Evolutionary conservation across 2,797 vertebrate species (phyloP).

Genomic region (Gallinago stenura): DNA sequence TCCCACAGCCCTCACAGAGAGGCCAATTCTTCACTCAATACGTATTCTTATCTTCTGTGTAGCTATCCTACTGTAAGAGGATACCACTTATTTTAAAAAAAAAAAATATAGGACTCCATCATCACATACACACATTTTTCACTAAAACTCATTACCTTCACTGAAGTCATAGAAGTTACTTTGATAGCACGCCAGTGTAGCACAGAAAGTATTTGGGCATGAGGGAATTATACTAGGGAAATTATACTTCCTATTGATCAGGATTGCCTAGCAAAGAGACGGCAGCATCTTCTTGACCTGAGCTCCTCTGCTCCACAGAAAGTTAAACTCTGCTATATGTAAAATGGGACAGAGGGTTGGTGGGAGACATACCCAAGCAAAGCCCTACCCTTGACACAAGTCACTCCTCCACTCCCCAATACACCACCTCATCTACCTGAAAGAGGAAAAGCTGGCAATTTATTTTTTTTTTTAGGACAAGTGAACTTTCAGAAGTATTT

Average conservation of each 20-base stretch:
- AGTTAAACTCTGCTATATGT: accelerated
- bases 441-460: not conserved
- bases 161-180: not conserved
- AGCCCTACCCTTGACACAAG: not conserved
- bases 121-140: accelerated
- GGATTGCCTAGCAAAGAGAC: not conserved
- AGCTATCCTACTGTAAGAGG: not conserved
- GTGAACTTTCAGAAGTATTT: not conserved
- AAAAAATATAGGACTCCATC: not conserved
- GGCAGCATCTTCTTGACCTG: not conserved
- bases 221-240: not conserved
- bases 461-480: not conserved
- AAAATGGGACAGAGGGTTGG: no score
- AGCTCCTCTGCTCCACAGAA: not conserved
- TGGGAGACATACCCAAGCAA: not conserved
- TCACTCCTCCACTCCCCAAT: not conserved
- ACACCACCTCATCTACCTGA: not conserved
- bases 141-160: not conserved
- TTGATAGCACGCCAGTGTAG: not conserved
- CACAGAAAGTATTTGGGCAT: not conserved
- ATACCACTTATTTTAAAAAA: not conserved
- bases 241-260: not conserved
- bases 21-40: not conserved
- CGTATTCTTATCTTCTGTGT: not conserved
- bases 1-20: not conserved